Conservation (phyloP, 2,797 vertebrate species). For the Pagetopsis macropterus region DNA sequence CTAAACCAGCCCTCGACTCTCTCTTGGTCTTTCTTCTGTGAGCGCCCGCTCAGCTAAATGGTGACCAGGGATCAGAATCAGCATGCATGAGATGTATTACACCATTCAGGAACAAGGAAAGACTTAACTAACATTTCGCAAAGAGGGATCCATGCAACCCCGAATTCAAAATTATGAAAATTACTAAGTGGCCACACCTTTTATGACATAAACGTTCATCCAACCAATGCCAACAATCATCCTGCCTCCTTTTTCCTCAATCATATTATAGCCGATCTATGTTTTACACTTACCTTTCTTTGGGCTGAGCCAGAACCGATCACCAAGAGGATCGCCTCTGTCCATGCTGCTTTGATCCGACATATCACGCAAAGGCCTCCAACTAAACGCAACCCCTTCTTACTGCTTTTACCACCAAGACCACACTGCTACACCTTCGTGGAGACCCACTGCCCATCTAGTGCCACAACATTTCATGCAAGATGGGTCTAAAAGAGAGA, state of each 20-base stretch:
- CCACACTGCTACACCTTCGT: constrained; percentile 45
- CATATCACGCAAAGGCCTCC: constrained; percentile 40
- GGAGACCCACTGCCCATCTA: constrained; percentile 53
- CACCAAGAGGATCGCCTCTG: constrained; percentile 80
- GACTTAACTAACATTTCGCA: constrained; percentile 36
- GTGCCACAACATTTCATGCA: constrained; percentile 49
- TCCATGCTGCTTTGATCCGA: constrained; percentile 62
- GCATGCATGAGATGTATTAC: constrained; percentile 45
- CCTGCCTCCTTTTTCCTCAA: neutral
- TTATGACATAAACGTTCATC: constrained; percentile 37
- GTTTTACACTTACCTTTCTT: constrained; percentile 81
- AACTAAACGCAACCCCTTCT: constrained; percentile 36
- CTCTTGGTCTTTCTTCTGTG: constrained; percentile 49
- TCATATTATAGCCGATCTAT: neutral
- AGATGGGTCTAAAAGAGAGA: constrained; percentile 61
- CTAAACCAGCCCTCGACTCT: constrained; percentile 70
- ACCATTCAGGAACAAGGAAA: constrained; percentile 32
- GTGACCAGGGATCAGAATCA: constrained; percentile 61
- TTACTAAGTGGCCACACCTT: constrained; percentile 34
- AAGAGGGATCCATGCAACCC: constrained; percentile 7
- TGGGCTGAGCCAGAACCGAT: constrained; percentile 86
- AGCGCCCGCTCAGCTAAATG: constrained; percentile 54
- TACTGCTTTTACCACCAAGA: constrained; percentile 37
- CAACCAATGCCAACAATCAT: constrained; percentile 22
- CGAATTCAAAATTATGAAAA: neutral